Evolutionary conservation across 2,888 invertebrate species (phyloP), one percentile per base, ranked within the genome.

Genomic region (Aporophyla nigra): DNA sequence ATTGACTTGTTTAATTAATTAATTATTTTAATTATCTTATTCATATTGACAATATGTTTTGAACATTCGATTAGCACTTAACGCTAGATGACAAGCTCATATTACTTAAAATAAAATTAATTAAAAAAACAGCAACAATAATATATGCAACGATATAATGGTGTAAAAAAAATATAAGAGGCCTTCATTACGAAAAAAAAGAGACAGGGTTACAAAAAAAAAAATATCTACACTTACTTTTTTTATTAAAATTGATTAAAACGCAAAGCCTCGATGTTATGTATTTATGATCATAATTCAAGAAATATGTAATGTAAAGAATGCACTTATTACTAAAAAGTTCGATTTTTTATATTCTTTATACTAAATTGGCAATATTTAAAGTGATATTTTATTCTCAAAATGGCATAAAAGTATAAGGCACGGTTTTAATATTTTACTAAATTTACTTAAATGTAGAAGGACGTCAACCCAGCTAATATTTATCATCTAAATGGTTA

Each of bases 321-420:
- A 85, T 84, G 85, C 65, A 61, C 86, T 89, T 89, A 89, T 58
- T 40, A 76, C 85, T 90, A 91, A 86, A 88, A 92, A 91, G 89
- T 93, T 93, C 91, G 91, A 33, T 33, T 90, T 88, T 83, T 88
- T 67, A 82, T 86, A 87, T 78, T 78, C 76, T 90, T 91, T 90
- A 85, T 87, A 86, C 92, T 92, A 92, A 88, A 92, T 93, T 95
- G 94, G 95, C 95, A 94, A 93, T 93, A 93, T 90, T 92, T 92
- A 93, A 93, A 91, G 92, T 95, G 94, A 95, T 96, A 96, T 94
- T 94, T 94, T 94, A 94, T 90, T 92, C 91, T 94, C 93, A 94
- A 95, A 96, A 96, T 95, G 96, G 96, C 96, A 88, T 96, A 95
- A 95, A 95, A 94, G 93, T 96, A 95, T 96, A 96, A 96, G 96